Evolutionary conservation across 2,113 vertebrate species (phyloP).

Genomic region (Podarcis muralis): DNA sequence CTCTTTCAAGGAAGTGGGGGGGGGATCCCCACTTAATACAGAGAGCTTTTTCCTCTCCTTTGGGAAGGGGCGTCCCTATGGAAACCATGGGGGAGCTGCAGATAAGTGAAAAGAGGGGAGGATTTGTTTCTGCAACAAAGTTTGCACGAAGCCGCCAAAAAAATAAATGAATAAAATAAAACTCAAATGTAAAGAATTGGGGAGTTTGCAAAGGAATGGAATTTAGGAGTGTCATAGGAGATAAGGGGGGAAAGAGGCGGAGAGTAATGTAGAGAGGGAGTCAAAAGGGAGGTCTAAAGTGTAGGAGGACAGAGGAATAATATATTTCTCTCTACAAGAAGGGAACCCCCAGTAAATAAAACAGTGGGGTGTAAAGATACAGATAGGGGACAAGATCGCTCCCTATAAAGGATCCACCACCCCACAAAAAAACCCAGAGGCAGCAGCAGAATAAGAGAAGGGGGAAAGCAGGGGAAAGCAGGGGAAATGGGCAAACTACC

Average conservation of each 20-base stretch:
- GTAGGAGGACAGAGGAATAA: background rate
- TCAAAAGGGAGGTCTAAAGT: background rate
- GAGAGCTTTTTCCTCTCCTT: background rate
- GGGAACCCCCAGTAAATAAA: background rate
- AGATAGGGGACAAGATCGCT: no score
- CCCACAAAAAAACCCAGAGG: background rate
- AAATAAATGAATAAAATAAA: background rate
- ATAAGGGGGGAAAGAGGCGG: background rate
- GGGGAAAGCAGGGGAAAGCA: no score
- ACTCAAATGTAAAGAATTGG: background rate
- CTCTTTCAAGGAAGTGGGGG: background rate
- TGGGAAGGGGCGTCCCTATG: background rate
- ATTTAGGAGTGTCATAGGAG: background rate
- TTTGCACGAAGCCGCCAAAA: background rate
- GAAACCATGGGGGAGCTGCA: background rate
- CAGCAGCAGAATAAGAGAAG: no score
- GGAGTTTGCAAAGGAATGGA: background rate
- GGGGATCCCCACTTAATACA: background rate
- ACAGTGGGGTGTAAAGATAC: no score
- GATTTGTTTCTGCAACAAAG: background rate
- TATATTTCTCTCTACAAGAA: conserved; percentile 31
- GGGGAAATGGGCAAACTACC: no score
- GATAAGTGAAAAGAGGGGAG: background rate
- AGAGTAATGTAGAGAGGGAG: background rate
- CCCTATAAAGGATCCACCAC: background rate